Evolutionary conservation across 2,888 invertebrate genomes (phyloP).

Genomic region (Lysandra bellargus): DNA sequence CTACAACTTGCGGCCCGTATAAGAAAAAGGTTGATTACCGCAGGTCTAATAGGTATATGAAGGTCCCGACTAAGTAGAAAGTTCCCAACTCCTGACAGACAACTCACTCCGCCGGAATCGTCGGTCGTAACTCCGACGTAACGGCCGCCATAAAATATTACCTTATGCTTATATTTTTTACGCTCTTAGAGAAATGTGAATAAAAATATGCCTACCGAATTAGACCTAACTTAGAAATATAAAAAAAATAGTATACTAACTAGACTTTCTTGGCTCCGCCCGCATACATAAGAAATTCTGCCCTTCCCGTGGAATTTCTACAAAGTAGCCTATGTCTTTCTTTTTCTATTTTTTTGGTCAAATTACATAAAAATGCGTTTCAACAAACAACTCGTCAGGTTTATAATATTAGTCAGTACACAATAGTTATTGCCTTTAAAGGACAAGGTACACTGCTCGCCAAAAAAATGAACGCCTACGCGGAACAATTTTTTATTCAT

Average conservation of each 20-base stretch:
- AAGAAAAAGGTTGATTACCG: no score
- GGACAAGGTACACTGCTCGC: not conserved
- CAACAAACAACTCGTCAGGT: no score
- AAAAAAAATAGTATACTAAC: no score
- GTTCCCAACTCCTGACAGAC: constrained; percentile 2
- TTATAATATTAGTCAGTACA: no score
- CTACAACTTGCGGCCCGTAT: no score
- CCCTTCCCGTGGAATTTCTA: no score
- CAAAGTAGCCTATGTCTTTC: no score
- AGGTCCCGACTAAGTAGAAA: constrained; percentile 23
- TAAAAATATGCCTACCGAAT: constrained; percentile 4
- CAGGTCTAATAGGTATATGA: not conserved
- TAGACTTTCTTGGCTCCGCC: no score
- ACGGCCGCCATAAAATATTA: not conserved
- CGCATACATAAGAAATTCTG: no score
- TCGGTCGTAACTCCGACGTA: not conserved
- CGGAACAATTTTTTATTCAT: not conserved
- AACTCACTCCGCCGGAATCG: constrained; percentile 3
- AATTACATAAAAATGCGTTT: no score
- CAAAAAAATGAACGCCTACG: constrained; percentile 15
- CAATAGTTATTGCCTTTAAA: not conserved
- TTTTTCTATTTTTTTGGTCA: no score
- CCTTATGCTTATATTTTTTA: not conserved
- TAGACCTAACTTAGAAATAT: not conserved
- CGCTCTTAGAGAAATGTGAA: not conserved